Conservation (phyloP, 2,888 invertebrate genomes). For the Onthophagus sagittarius region DNA sequence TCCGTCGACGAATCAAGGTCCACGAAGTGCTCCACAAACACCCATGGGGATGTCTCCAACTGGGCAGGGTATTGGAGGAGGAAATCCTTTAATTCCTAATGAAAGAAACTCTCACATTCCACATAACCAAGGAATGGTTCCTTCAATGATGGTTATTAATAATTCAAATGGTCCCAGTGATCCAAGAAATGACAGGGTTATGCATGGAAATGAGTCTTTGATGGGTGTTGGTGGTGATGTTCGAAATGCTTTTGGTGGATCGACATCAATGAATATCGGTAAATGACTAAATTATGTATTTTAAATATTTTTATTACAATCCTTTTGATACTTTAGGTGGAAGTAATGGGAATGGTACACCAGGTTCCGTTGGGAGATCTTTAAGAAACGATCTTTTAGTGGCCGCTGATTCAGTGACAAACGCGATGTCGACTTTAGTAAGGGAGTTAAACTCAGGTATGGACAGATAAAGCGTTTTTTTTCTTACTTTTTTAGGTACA, state of each 20-base stretch:
- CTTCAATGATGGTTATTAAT: slow-evolving; percentile 27
- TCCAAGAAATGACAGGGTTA: slow-evolving; percentile 35
- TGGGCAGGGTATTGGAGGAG: slow-evolving; percentile 33
- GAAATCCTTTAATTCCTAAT: slow-evolving; percentile 37
- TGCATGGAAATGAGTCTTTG: slow-evolving; percentile 46
- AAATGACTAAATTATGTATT: slow-evolving; percentile 14
- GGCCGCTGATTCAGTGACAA: slow-evolving; percentile 96
- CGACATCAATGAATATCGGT: slow-evolving; percentile 32
- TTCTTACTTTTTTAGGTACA: background rate
- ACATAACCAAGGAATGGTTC: slow-evolving; percentile 38
- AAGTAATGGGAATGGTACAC: slow-evolving; percentile 44
- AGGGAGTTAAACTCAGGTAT: slow-evolving; percentile 91
- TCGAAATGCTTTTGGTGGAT: slow-evolving; percentile 51
- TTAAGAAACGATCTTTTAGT: slow-evolving; percentile 84
- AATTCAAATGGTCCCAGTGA: slow-evolving; percentile 37
- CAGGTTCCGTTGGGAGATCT: slow-evolving; percentile 55
- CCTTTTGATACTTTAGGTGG: slow-evolving; percentile 18
- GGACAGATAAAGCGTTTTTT: slow-evolving; percentile 37
- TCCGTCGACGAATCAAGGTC: slow-evolving; percentile 47
- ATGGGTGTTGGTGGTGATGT: slow-evolving; percentile 59
- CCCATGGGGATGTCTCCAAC: slow-evolving; percentile 47
- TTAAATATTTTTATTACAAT: slow-evolving; percentile 1
- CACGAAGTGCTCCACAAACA: slow-evolving; percentile 55
- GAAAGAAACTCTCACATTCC: slow-evolving; percentile 34
- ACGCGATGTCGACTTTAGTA: slow-evolving; percentile 96